These are phyloP conservation scores for Subacronicta megacephala DNA, from an alignment of 2,888 invertebrate species.

Conservation along the genomic window DNA sequence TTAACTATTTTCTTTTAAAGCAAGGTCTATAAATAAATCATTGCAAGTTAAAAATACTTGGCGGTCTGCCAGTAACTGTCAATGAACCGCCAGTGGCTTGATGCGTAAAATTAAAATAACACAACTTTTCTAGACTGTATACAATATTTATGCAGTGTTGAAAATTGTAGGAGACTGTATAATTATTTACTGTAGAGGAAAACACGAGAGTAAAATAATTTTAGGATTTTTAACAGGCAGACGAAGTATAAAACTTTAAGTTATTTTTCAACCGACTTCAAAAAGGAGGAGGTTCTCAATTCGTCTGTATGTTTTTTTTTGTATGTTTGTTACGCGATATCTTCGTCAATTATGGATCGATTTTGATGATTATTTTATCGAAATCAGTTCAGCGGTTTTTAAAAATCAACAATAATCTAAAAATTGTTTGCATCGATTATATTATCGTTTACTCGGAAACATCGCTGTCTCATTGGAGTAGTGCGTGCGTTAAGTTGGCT, in stretches of 20 bases:
- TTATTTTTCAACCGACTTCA: too few relatives aligned
- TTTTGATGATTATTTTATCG: too few relatives aligned
- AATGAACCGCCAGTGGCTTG: slow-evolving; percentile 10
- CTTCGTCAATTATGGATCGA: too few relatives aligned
- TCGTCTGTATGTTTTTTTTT: too few relatives aligned
- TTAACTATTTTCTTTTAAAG: not conserved
- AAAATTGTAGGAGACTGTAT: not conserved
- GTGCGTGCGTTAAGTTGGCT: too few relatives aligned
- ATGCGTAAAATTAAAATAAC: slow-evolving; percentile 28
- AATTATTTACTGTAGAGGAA: not conserved
- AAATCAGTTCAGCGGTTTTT: too few relatives aligned
- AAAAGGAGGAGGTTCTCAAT: too few relatives aligned
- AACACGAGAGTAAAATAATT: not conserved
- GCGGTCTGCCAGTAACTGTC: slow-evolving; percentile 26
- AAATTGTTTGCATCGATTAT: too few relatives aligned
- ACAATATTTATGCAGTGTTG: not conserved
- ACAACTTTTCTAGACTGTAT: not conserved
- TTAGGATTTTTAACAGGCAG: not conserved
- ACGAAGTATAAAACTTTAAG: not conserved
- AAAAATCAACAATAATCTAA: too few relatives aligned
- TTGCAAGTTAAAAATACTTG: slow-evolving; percentile 13
- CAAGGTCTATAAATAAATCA: slow-evolving; percentile 24
- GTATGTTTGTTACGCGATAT: too few relatives aligned
- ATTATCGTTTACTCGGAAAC: too few relatives aligned
- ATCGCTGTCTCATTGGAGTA: too few relatives aligned